phyloP scores from a whole-genome alignment of 2,113 vertebrate species.

The Sporophila hypoxantha region DNA sequence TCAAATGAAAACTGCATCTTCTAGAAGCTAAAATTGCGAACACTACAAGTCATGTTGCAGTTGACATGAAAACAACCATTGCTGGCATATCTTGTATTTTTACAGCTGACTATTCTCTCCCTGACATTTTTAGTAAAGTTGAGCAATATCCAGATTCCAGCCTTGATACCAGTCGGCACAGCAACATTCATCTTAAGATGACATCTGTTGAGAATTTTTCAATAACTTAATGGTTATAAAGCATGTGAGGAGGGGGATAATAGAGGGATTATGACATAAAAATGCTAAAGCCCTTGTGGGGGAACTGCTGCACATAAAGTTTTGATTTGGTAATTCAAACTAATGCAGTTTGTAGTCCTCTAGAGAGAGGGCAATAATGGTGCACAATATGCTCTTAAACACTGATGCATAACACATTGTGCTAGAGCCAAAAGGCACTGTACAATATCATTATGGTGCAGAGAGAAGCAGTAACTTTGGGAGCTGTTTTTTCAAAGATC shows the following conservation, averaged over 20 bases:
- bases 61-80: constrained; percentile 63
- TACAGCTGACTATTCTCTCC: constrained; percentile 74
- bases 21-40: constrained; percentile 36
- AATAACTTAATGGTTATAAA: constrained; percentile 81
- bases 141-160: constrained; percentile 80
- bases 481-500: constrained; percentile 51
- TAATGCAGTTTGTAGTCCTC: constrained; percentile 81
- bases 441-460: constrained; percentile 75
- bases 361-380: constrained; percentile 76
- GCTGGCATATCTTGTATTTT: constrained; percentile 74
- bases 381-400: constrained; percentile 78
- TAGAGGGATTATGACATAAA: constrained; percentile 82
- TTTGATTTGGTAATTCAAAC: constrained; percentile 80
- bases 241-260: constrained; percentile 65
- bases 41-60: constrained; percentile 57
- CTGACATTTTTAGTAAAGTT: constrained; percentile 74
- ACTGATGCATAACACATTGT: constrained; percentile 80
- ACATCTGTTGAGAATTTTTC: constrained; percentile 86
- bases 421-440: constrained; percentile 75
- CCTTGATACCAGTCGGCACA: constrained; percentile 73
- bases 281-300: constrained; percentile 78
- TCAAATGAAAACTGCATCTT: constrained; percentile 35
- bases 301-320: constrained; percentile 73
- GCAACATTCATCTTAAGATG: constrained; percentile 86
- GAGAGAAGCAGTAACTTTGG: constrained; percentile 67